A percentile compares a stretch with the other conserved stretches of the same genome.
Evolutionary conservation across 2,113 vertebrate species (phyloP).

Genomic region (Bombycilla garrulus): DNA sequence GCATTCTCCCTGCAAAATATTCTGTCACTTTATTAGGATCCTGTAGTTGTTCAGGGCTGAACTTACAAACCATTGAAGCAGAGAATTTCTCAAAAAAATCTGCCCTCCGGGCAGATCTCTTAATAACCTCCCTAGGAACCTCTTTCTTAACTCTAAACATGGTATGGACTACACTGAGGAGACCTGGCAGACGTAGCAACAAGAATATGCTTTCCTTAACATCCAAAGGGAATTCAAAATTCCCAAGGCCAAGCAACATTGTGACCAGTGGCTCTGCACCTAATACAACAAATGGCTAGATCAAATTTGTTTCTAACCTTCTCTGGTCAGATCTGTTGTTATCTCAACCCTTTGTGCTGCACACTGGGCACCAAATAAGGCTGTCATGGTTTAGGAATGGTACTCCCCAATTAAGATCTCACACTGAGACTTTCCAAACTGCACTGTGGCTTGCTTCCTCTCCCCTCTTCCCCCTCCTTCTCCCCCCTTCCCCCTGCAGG

Average conservation of each 20-base stretch:
- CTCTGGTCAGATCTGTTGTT: too few species aligned
- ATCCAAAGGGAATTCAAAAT: background rate
- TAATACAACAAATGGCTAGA: too few species aligned
- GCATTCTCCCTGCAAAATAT: background rate
- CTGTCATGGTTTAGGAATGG: too few species aligned
- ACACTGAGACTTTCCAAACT: background rate
- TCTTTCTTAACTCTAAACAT: background rate
- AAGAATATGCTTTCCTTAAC: background rate
- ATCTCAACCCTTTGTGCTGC: too few species aligned
- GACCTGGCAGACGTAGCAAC: background rate
- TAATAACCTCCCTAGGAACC: background rate
- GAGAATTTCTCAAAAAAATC: background rate
- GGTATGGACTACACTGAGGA: background rate
- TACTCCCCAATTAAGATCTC: background rate
- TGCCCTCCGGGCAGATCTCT: background rate
- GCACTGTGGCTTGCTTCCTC: background rate
- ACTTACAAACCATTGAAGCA: background rate
- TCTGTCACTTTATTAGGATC: background rate
- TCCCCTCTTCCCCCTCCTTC: background rate
- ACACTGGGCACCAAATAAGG: too few species aligned
- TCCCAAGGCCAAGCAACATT: background rate
- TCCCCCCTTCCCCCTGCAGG: background rate
- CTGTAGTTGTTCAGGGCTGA: background rate
- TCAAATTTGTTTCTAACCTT: too few species aligned
- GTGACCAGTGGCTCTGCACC: too few species aligned